Percentiles rank a stretch among this genome's conserved stretches.
These are phyloP conservation scores for Alca torda DNA, from an alignment of 2,797 vertebrate species.

Conservation along the genomic window DNA sequence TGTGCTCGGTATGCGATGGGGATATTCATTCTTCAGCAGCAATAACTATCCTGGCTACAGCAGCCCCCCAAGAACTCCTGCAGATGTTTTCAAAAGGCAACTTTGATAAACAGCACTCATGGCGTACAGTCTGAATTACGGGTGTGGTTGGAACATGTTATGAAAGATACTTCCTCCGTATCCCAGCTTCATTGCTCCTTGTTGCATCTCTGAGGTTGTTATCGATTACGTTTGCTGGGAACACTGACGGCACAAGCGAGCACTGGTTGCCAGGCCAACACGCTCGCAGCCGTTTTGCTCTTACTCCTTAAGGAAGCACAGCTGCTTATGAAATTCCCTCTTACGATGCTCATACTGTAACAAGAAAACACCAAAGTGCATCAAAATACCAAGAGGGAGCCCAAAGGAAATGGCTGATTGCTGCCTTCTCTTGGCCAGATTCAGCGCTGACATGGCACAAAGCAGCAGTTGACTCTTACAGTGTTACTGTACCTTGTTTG, in stretches of 20 bases:
- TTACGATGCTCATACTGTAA: neutral
- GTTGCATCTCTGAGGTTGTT: neutral
- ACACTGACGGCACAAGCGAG: neutral
- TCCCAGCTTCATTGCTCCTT: neutral
- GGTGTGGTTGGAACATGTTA: neutral
- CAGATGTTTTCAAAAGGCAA: neutral
- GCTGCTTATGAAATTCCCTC: neutral
- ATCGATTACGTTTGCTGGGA: neutral
- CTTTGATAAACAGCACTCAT: rapidly evolving
- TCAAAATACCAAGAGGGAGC: neutral
- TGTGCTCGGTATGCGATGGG: neutral
- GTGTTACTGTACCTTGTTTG: neutral
- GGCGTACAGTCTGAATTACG: neutral
- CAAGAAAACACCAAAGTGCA: neutral
- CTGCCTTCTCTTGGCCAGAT: neutral
- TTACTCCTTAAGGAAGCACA: neutral
- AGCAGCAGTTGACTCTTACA: neutral
- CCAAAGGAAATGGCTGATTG: neutral
- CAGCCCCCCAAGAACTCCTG: neutral
- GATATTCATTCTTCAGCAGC: neutral
- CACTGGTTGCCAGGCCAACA: slow-evolving; percentile 49
- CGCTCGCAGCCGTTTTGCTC: neutral
- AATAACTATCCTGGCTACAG: neutral
- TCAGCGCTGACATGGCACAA: rapidly evolving
- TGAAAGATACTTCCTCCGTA: neutral